Base-by-base conservation (phyloP, 1,140 invertebrate species). In the Coelopa frigida region DNA sequence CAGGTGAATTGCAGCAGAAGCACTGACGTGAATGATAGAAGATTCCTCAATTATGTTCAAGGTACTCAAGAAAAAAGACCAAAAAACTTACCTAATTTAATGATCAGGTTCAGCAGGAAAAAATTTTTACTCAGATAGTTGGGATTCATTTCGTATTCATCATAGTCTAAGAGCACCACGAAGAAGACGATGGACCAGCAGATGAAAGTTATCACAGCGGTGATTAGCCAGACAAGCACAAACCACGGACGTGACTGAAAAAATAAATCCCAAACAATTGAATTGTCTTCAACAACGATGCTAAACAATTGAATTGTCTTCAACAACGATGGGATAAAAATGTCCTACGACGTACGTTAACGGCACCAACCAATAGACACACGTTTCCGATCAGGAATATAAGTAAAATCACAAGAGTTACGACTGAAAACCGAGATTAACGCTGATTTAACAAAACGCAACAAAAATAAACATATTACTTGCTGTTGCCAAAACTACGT, bases 121-220 rank as follows among this genome's bases (percentile, higher is more conserved):
- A 46, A 21, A 2, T 63, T 24, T 4, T 57, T 23, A 38, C 50
- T 62, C 1, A 38, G 26, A 17, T 46, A 50, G 11, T 52, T 58
- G 2, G 49, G 49, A 6, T 47, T 38, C 23, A 56, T 52, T 2
- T 58, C 55, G 29, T 58, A 63, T 11, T 54, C 56, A 10, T 58
- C 60, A 17, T 53, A 63, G 29, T 60, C 52, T 41, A 63, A 64
- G 22, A 63, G 60, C 3, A 50, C 48, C 3, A 57, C 60, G 3
- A 63, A 45, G 4, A 63, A 6, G 15, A 56, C 55, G 33, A 62
- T 46, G 5, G 60, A 58, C 41, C 60, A 63, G 18, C 45, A 31
- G 10, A 62, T 58, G 27, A 44, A 54, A 12, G 48, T 8, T 1
- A 63, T 1, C 4, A 49, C 11, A 11, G 53, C 60, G 11, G 40